phyloP scores from a whole-genome alignment of 2,113 vertebrate species.

The Carassius gibelio region DNA sequence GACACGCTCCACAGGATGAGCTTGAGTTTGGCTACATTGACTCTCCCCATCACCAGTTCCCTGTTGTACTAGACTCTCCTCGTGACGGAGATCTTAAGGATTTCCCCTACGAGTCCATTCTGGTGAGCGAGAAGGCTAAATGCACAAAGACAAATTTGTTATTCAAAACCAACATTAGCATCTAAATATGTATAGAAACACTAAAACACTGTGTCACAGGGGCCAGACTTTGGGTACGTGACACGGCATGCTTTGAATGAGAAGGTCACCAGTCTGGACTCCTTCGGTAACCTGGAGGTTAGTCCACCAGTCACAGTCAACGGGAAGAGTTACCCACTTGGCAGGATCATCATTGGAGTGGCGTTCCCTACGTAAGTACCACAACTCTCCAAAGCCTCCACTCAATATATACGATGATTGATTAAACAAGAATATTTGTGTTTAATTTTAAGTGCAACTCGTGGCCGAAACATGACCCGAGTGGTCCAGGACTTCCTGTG shows the following conservation, averaged over 20 bases:
- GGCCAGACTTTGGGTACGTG: constrained; percentile 90
- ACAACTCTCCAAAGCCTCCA: too few relatives aligned
- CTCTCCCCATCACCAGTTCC: constrained; percentile 87
- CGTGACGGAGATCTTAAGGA: constrained; percentile 72
- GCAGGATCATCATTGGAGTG: constrained; percentile 92
- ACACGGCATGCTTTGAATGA: constrained; percentile 70
- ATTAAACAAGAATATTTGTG: not conserved
- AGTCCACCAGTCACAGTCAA: constrained; percentile 87
- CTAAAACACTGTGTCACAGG: constrained; percentile 70
- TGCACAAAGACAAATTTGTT: not conserved
- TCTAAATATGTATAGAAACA: not conserved
- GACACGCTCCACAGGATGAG: constrained; percentile 79
- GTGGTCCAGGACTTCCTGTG: constrained; percentile 86
- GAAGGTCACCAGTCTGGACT: constrained; percentile 82
- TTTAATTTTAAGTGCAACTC: constrained; percentile 59
- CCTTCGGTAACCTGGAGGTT: constrained; percentile 95
- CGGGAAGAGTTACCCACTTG: constrained; percentile 86
- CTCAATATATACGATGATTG: too few relatives aligned
- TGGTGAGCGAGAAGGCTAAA: constrained; percentile 75
- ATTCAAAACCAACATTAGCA: not conserved
- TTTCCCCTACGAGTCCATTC: constrained; percentile 80
- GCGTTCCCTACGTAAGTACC: constrained; percentile 89
- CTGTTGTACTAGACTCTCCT: constrained; percentile 92
- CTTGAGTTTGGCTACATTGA: constrained; percentile 93
- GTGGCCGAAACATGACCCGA: constrained; percentile 87